Evolutionary conservation across 2,888 invertebrate genomes (phyloP), one percentile per base, ranked within the genome.

Genomic region (Cremastinae sp.): DNA sequence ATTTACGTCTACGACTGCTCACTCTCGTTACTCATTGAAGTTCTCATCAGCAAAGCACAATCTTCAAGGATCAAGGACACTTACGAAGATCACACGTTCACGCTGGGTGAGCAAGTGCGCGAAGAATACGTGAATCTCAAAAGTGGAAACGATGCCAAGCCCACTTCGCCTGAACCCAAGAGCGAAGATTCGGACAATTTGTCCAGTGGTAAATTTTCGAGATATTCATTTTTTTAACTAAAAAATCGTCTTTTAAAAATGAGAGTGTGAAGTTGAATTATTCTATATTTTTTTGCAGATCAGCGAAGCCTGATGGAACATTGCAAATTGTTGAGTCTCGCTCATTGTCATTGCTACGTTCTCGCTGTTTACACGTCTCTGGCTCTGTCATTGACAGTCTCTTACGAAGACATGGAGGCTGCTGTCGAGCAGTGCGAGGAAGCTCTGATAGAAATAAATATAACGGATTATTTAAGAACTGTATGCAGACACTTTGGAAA

Each of bases 381-480:
- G 51, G 93, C 93, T 81, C 89, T 91, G 45, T 92, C 92, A 66
- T 90, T 91, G 45, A 90, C 90, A 56, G 89, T 95, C 18, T 92
- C 93, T 80, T 90, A 90, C 49, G 90, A 91, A 49, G 95, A 95
- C 86, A 92, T 95, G 78, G 93, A 94, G 78, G 92, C 93, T 7
- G 94, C 94, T 22, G 93, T 95, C 79, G 93, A 93, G 80, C 93
- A 94, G 80, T 95, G 95, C 87, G 93, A 94, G 81, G 94, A 94
- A 90, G 91, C 92, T 7, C 87, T 93, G 1, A 90, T 93, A 58
- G 94, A 94, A 87, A 92, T 94, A 76, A 93, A 95, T 83, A 93
- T 95, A 69, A 93, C 94, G 0, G 91, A 93, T 76, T 95, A 94
- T 86, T 89, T 95, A 49, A 91, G 92, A 80, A 92, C 92, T 1